Conservation (phyloP, 2,113 vertebrate species). For the Formicarius rufipectus region DNA sequence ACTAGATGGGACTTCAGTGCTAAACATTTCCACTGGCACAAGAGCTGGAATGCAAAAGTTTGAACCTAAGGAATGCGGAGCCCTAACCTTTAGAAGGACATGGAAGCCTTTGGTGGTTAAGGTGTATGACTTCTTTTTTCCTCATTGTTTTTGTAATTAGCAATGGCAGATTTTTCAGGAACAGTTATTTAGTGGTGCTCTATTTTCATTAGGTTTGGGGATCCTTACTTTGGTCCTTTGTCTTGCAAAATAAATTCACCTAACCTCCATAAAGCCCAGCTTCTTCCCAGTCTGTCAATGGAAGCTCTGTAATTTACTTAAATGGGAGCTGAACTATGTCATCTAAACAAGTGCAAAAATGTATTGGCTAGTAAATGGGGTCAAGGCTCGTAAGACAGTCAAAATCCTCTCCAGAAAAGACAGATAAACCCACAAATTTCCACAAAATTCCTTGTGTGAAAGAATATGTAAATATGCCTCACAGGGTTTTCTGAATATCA, state of each 20-base stretch:
- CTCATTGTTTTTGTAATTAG: not conserved
- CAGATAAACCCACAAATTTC: not conserved
- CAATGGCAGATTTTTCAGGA: not conserved
- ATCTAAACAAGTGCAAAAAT: not conserved
- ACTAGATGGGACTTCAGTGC: not conserved
- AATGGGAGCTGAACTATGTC: not conserved
- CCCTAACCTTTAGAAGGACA: not conserved
- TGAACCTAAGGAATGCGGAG: not conserved
- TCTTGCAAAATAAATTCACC: not conserved
- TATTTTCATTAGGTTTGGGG: not conserved
- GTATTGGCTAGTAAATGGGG: not conserved
- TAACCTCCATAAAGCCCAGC: not conserved
- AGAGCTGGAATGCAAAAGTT: not conserved
- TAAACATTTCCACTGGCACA: conserved; percentile 43
- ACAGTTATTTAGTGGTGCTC: not conserved
- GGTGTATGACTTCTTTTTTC: not conserved
- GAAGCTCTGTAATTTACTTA: not conserved
- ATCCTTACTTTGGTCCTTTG: not conserved
- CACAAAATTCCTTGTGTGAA: not conserved
- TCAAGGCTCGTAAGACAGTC: not conserved
- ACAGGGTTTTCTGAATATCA: not conserved
- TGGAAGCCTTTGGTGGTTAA: not conserved
- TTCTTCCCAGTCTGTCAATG: not conserved
- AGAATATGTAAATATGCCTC: not conserved
- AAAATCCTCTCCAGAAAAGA: not conserved